Conservation (phyloP, 2,888 invertebrate species). For the Melipona bicolor region DNA sequence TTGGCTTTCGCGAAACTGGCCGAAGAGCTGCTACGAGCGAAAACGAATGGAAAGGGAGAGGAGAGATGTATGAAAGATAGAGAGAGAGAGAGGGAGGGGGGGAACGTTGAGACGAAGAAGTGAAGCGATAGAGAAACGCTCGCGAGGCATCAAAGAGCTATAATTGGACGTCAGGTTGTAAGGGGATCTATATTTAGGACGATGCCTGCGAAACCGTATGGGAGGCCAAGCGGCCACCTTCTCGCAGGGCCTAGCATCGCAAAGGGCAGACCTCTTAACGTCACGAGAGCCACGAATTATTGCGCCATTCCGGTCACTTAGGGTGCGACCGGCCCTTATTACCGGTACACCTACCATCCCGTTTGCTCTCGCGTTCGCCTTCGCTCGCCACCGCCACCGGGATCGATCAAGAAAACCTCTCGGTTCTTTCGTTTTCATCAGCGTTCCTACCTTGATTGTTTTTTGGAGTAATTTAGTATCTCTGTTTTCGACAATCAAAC, state of each 20-base stretch:
- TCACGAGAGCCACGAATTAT: constrained; percentile 83
- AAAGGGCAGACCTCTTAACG: constrained; percentile 82
- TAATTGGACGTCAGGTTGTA: constrained; percentile 81
- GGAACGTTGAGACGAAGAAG: constrained; percentile 28
- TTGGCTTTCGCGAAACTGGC: constrained; percentile 39
- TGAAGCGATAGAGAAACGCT: constrained; percentile 61
- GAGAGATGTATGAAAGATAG: constrained; percentile 10
- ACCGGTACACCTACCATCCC: constrained; percentile 68
- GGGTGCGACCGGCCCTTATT: constrained; percentile 82
- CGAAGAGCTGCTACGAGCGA: constrained; percentile 7
- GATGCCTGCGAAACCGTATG: constrained; percentile 76
- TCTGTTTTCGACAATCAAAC: neutral
- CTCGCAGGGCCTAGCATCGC: constrained; percentile 70
- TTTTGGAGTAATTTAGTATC: neutral
- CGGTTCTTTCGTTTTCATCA: constrained; percentile 5
- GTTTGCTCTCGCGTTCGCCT: constrained; percentile 35
- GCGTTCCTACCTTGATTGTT: neutral
- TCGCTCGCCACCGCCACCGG: constrained; percentile 24
- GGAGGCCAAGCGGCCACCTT: constrained; percentile 67
- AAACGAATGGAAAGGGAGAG: constrained; percentile 19
- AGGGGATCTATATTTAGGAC: constrained; percentile 81
- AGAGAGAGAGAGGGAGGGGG: neutral
- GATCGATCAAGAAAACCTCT: constrained; percentile 56
- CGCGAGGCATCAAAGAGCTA: constrained; percentile 81
- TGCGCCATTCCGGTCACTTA: constrained; percentile 83